Evolutionary conservation across 1,140 invertebrate species (phyloP), one percentile per base, ranked within the genome.

Genomic region (Odontomachus brunneus): DNA sequence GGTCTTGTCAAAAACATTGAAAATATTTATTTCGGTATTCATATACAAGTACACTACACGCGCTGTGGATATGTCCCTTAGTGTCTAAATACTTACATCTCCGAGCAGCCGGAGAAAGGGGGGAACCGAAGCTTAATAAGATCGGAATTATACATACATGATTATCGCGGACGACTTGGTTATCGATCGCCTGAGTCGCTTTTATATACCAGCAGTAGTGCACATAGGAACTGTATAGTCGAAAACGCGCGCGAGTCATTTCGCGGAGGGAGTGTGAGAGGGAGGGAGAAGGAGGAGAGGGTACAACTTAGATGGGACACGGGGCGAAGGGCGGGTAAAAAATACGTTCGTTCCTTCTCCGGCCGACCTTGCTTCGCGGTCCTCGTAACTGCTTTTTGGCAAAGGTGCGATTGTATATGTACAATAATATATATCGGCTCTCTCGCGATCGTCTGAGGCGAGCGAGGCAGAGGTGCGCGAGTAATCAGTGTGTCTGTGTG

Each of bases 11-110:
- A 91, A 91, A 91, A 91, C 91, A 91, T 91, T 91, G 90, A 91
- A 91, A 91, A 91, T 91, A 91, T 91, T 90, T 91, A 91, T 91
- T 91, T 91, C 89, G 90, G 83, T 91, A 91, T 90, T 86, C 83
- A 91, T 91, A 90, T 91, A 91, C 89, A 91, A 91, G 83, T 90
- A 91, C 88, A 91, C 87, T 90, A 91, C 90, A 91, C 91, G 88
- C 89, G 88, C 90, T 91, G 89, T 85, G 87, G 89, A 91, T 91
- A 91, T 91, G 88, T 90, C 73, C 72, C 87, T 91, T 90, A 91
- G 55, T 86, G 65, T 85, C 88, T 90, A 88, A 90, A 89, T 91
- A 90, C 88, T 86, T 84, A 86, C 85, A 85, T 85, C 84, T 90
- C 87, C 85, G 87, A 80, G 66, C 86, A 89, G 88, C 86, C 86